Conservation (phyloP, 2,113 vertebrate genomes). For the Anguilla rostrata region DNA sequence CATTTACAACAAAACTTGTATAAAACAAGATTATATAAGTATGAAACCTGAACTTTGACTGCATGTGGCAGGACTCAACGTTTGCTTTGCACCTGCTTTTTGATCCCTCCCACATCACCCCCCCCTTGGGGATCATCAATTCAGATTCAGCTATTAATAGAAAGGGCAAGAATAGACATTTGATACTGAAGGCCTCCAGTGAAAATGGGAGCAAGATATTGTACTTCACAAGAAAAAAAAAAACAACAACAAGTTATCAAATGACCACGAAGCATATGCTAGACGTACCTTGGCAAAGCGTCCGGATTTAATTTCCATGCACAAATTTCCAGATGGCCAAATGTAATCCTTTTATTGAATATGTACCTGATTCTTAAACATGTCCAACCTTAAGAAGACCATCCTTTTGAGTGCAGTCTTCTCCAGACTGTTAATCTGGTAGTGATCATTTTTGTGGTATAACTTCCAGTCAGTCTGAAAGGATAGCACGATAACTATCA, state of each 20-base stretch:
- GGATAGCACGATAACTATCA: not conserved
- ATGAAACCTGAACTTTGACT: not conserved
- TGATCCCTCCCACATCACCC: not conserved
- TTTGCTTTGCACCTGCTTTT: conserved; percentile 20
- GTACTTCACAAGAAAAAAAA: conserved; percentile 54
- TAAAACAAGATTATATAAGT: not conserved
- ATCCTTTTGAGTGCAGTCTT: not conserved
- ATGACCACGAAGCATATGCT: conserved; percentile 68
- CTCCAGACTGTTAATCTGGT: not conserved
- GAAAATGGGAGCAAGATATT: conserved; percentile 51
- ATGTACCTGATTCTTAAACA: not conserved
- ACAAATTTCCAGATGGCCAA: not conserved
- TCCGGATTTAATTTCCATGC: not conserved
- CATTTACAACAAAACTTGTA: not conserved
- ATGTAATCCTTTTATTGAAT: not conserved
- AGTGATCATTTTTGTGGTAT: not conserved
- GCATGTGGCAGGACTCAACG: no score
- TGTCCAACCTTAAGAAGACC: not conserved
- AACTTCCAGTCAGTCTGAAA: not conserved
- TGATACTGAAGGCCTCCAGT: conserved; percentile 27
- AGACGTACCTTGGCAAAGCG: conserved; percentile 57
- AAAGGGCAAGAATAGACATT: not conserved
- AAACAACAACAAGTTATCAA: conserved; percentile 65
- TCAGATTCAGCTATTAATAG: conserved; percentile 14
- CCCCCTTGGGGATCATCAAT: not conserved